Conservation (phyloP, 2,888 invertebrate species). For the Nasonovia ribisnigri region DNA sequence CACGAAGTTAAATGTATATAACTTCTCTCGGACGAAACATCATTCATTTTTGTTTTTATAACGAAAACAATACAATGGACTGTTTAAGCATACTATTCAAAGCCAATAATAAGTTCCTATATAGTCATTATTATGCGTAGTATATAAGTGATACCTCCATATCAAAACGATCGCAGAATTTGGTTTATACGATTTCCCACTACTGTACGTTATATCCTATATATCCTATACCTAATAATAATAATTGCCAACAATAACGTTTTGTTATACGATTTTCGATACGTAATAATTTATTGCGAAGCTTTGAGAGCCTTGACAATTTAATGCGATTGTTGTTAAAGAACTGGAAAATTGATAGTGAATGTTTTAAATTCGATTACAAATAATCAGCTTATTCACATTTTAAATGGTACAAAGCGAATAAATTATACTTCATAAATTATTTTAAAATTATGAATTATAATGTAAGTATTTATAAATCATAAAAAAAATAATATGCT, state of each 20-base stretch:
- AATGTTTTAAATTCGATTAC: constrained; percentile 8
- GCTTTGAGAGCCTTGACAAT: background rate
- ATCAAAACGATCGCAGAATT: background rate
- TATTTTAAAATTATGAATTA: constrained; percentile 5
- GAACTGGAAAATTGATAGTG: background rate
- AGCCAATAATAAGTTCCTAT: background rate
- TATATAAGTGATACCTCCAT: background rate
- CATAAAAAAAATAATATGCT: background rate
- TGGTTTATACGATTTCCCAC: background rate
- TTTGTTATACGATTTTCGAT: background rate
- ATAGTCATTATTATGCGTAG: background rate
- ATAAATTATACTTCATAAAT: background rate
- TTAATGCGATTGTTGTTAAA: background rate
- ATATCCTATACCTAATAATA: background rate
- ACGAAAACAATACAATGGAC: too few species aligned
- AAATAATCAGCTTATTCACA: background rate
- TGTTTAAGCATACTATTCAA: background rate
- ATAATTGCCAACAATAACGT: background rate
- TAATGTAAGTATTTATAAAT: constrained; percentile 12
- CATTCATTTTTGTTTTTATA: too few species aligned
- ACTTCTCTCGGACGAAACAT: background rate
- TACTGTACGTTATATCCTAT: background rate
- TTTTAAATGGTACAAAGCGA: background rate
- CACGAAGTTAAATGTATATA: background rate
- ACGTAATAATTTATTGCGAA: background rate